Evolutionary conservation across 2,888 invertebrate species (phyloP).

Genomic region (Agriopis aurantiaria): DNA sequence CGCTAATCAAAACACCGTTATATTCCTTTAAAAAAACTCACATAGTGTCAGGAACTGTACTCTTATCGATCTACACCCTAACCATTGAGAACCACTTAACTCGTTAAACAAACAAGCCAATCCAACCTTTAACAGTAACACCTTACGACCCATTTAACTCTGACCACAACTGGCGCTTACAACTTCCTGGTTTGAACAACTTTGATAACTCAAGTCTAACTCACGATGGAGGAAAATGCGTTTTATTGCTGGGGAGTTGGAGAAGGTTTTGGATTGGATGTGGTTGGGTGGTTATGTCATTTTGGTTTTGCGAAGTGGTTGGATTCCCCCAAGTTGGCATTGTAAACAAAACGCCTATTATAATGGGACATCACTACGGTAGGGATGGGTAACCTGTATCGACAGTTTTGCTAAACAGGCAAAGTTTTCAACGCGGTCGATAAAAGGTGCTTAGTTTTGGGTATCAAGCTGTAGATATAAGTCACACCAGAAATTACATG

Average conservation of each 20-base stretch:
- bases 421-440: neutral
- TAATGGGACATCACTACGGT: constrained; percentile 70
- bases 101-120: constrained; percentile 40
- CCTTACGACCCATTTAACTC: constrained; percentile 44
- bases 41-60: constrained; percentile 35
- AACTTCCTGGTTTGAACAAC: constrained; percentile 25
- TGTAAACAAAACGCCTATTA: constrained; percentile 85
- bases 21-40: constrained; percentile 34
- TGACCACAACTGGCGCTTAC: constrained; percentile 43
- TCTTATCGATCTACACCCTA: constrained; percentile 40
- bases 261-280: constrained; percentile 52
- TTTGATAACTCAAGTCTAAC: constrained; percentile 6
- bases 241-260: constrained; percentile 46
- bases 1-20: constrained; percentile 15
- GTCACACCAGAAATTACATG: no score
- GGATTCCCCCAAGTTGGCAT: constrained; percentile 79
- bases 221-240: constrained; percentile 35
- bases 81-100: constrained; percentile 33
- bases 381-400: constrained; percentile 60
- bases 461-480: no score
- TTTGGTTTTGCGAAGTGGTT: constrained; percentile 43
- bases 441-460: no score
- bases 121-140: constrained; percentile 42
- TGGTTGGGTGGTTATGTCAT: constrained; percentile 48
- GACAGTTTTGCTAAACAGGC: constrained; percentile 44